Evolutionary conservation across 2,113 vertebrate genomes (phyloP).

Genomic region (Crypturellus undulatus): DNA sequence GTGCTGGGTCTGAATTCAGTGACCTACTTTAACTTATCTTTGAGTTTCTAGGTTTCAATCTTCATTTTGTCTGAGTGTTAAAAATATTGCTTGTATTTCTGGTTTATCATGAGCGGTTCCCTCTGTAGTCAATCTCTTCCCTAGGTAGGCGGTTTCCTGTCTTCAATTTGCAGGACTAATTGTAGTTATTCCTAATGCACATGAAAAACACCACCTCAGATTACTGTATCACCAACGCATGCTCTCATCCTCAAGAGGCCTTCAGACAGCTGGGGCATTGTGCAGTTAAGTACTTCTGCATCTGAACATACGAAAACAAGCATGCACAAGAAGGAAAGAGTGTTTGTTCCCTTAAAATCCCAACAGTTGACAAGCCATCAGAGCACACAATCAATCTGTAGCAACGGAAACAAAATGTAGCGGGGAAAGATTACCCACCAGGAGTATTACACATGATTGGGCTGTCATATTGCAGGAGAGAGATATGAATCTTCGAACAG

Average conservation of each 20-base stretch:
- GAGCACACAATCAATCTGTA: background rate
- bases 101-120: slow-evolving; percentile 1
- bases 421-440: background rate
- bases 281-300: slow-evolving; percentile 13
- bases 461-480: background rate
- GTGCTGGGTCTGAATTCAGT: slow-evolving; percentile 39
- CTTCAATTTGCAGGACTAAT: slow-evolving; percentile 35
- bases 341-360: background rate
- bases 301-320: background rate
- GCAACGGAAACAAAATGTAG: background rate
- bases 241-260: background rate
- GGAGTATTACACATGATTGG: background rate
- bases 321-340: background rate
- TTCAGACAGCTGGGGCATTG: slow-evolving; percentile 29
- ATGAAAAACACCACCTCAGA: background rate
- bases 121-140: background rate
- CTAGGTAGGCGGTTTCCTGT: slow-evolving; percentile 47
- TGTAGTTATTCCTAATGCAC: background rate
- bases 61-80: slow-evolving; percentile 35
- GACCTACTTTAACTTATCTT: slow-evolving; percentile 59
- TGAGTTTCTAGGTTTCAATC: slow-evolving; percentile 32
- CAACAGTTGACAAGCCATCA: background rate
- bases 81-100: slow-evolving; percentile 41
- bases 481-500: background rate
- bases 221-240: background rate